Base-by-base conservation (phyloP, 2,888 invertebrate species). In the Perizoma flavofasciatum region DNA sequence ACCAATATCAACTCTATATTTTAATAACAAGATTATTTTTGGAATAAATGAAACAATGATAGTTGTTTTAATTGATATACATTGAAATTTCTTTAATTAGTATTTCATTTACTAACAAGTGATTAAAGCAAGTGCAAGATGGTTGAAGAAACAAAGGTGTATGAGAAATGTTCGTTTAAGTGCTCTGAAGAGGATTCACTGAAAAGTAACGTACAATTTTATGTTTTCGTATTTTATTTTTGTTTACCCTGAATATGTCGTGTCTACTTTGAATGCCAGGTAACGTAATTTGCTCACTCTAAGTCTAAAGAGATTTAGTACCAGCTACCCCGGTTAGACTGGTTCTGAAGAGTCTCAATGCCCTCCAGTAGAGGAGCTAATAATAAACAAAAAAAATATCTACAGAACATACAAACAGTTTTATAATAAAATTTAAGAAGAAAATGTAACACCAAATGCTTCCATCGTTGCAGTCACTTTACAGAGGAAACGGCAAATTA, bases 121-220 rank as follows among this genome's bases (percentile, higher is more conserved):
- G 67, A 69, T 69, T 68, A 66, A 61, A 59, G 47, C 55, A 64
- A 68, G 65, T 63, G 69, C 55, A 58, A 34, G 40, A 52, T 66
- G 66, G 71, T 65, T 57, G 66, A 62, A 34, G 61, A 70, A 47
- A 71, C 58, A 40, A 55, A 62, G 44, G 49, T 59, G 56, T 66
- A 63, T 55, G 65, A 67, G 45, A 66, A 68, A 68, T 48, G 59
- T 55, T 51, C 59, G 33, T 66, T 68, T 44, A 69, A 71, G 62
- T 55, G 60, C 47, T 45, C 65, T 4, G 71, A 68, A 8, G 70
- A 63, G 50, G 35, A 51, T 5, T 54, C 65, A 5, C 43, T 47
- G 0, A 74, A 75, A 70, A 61, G 77, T 77, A 69, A 74, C 4
- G 58, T 53, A 44, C 7, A 4, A 6, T n/a, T 50, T 22, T 37